Evolutionary conservation across 1,140 invertebrate genomes (phyloP), one percentile per base, ranked within the genome.

Genomic region (Cyrtorhinus lividipennis): DNA sequence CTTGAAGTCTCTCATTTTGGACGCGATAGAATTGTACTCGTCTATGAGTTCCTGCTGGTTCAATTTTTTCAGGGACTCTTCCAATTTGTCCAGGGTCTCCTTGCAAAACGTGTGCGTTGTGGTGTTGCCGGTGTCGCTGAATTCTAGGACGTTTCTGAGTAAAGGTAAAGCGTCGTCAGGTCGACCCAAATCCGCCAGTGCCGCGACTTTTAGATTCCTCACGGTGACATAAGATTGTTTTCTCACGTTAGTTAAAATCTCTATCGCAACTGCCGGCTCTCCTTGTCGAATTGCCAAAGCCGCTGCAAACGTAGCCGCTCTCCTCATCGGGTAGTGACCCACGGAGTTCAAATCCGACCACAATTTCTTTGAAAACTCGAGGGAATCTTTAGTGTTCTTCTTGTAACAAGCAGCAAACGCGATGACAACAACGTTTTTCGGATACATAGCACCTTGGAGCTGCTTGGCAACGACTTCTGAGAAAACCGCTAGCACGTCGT

Each of bases 401-500:
- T 87, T 87, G 69, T 87, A 88, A 71, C 83, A 88, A 23, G 85
- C 78, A 59, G 81, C 87, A 56, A 84, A 69, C 24, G 79, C 74
- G 23, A 91, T 69, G 24, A 84, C 76, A 3, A 85, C 70, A 45
- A 77, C 73, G 73, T 87, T 84, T 69, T 80, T 82, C 1, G 86
- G 86, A 72, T 77, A 86, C 62, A 80, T 80, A 1, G 73, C 73
- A 67, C 80, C 81, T 63, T 79, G 74, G 1, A 82, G 67, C 69
- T 82, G 78, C 68, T 77, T 80, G 0, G 73, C 67, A 69, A 5
- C 15, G 30, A 38, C 30, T 5, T 38, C 5, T 38, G 5, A 5
- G 15, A 38, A 38, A 8, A 38, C 30, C 15, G 5, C 30, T 15
- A 38, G 15, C n/a, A 88, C 78, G 57, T 90, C 80, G 30, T 82